phyloP scores from a whole-genome alignment of 35 echinoderm and acorn worm species.

The Apostichopus californicus region DNA sequence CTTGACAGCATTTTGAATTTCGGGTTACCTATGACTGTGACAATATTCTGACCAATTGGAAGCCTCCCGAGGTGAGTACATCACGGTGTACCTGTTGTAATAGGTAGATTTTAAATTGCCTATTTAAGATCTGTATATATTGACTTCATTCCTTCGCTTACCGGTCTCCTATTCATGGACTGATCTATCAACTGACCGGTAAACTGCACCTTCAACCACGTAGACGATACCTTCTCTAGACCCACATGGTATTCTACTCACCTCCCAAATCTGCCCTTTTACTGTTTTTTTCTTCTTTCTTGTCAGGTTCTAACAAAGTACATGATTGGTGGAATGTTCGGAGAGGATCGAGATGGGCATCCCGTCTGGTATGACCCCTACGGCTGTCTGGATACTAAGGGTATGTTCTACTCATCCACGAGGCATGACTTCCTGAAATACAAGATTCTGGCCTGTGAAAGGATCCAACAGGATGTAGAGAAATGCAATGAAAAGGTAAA shows the following conservation, averaged over 20 bases:
- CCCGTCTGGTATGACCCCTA: conserved; percentile 70
- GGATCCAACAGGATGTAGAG: conserved; percentile 42
- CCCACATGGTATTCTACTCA: too few relatives aligned
- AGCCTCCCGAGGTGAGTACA: conserved; percentile 59
- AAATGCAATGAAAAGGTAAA: conserved; percentile 57
- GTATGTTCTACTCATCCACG: conserved; percentile 54
- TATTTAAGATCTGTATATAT: too few relatives aligned
- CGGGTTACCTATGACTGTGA: conserved; percentile 54
- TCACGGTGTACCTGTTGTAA: neutral
- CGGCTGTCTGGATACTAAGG: conserved; percentile 69
- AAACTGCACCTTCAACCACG: too few relatives aligned
- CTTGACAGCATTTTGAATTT: conserved; percentile 51
- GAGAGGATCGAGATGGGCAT: conserved; percentile 58
- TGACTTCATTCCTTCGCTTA: too few relatives aligned
- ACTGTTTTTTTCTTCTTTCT: conserved; percentile 6
- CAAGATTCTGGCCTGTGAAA: conserved; percentile 62
- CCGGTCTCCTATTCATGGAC: too few relatives aligned
- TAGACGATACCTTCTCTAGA: too few relatives aligned
- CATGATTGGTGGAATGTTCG: conserved; percentile 67
- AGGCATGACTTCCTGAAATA: conserved; percentile 66
- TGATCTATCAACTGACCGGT: too few relatives aligned
- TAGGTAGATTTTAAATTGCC: too few relatives aligned
- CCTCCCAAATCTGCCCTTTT: neutral
- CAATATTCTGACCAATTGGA: conserved; percentile 48
- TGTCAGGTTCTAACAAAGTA: conserved; percentile 60